Evolutionary conservation across 2,888 invertebrate genomes (phyloP), one percentile per base, ranked within the genome.

Genomic region (Eristalis intricaria): DNA sequence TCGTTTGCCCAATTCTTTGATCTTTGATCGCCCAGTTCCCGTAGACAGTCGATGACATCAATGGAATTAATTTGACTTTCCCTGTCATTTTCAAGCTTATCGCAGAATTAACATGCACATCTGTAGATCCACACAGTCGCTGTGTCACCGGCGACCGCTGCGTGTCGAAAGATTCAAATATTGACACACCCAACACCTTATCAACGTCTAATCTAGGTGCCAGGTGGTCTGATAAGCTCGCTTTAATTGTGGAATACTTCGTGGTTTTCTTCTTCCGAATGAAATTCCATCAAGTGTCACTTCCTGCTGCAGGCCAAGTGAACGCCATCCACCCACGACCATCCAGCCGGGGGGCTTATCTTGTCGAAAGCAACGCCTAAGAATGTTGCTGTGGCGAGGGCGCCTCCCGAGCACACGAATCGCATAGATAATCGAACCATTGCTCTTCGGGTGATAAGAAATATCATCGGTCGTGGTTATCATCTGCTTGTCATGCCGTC

Each of bases 221-320:
- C 81, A 81, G 85, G 84, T 79, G 84, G 66, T 81, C 64, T 64
- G 81, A 81, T 85, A 73, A 77, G 56, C 50, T 65, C 40, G 19
- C 32, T 11, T 13, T 8, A 3, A 26, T 68, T 68, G n/a, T n/a
- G 26, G 23, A 32, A 38, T 66, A 19, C 19, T 26, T 40, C n/a
- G 40, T 19, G 23, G 23, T 26, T 22, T 26, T 4, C 66, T n/a
- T 68, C n/a, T 61, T 50, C 15, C 68, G 63, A 76, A 63, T 73
- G 32, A 68, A 68, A 75, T 63, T 63, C 63, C 63, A 70, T 70
- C 74, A 75, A 75, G 79, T 78, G 71, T 70, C 70, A 38, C 19
- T 73, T 83, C 83, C 74, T 68, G 74, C 58, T 63, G 22, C 38
- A 23, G 38, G 38, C 76, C 65, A 80, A 76, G 76, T 68, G 66